These are phyloP conservation scores for Ciona savignyi DNA, from an alignment of 23 tunicate genomes.

Conservation along the genomic window DNA sequence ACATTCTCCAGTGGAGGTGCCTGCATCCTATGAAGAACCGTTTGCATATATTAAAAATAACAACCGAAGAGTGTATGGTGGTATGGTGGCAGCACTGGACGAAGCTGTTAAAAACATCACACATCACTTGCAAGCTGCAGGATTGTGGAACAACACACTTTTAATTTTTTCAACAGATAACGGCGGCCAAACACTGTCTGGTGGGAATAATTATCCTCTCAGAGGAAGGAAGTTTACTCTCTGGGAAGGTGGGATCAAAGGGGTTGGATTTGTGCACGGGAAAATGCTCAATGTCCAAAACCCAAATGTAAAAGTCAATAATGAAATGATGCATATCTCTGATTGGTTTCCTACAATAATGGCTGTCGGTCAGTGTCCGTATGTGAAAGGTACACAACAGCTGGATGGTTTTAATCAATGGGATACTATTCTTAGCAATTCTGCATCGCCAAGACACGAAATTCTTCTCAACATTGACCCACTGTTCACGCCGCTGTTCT, in stretches of 20 bases:
- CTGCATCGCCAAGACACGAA: slow-evolving; percentile 44
- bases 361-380: slow-evolving; percentile 32
- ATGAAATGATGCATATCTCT: no score
- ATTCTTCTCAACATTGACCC: slow-evolving; percentile 77
- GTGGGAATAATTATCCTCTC: no score
- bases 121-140: no score
- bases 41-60: no score
- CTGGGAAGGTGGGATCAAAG: no score
- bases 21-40: slow-evolving; percentile 31
- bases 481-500: background rate
- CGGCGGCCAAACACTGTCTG: no score
- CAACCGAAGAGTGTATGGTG: no score
- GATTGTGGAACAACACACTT: no score
- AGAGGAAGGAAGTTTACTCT: no score
- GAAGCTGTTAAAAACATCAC: slow-evolving; percentile 55
- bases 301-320: slow-evolving; percentile 18
- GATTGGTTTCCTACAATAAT: no score
- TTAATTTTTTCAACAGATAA: no score
- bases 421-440: slow-evolving; percentile 23
- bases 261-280: slow-evolving; percentile 69
- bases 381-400: slow-evolving; percentile 29
- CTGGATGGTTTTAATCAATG: slow-evolving; percentile 80
- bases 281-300: slow-evolving; percentile 33
- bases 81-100: slow-evolving; percentile 79
- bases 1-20: no score